These are phyloP conservation scores for Rattus norvegicus DNA, from an alignment of 2,113 vertebrate genomes.

Conservation along the genomic window DNA sequence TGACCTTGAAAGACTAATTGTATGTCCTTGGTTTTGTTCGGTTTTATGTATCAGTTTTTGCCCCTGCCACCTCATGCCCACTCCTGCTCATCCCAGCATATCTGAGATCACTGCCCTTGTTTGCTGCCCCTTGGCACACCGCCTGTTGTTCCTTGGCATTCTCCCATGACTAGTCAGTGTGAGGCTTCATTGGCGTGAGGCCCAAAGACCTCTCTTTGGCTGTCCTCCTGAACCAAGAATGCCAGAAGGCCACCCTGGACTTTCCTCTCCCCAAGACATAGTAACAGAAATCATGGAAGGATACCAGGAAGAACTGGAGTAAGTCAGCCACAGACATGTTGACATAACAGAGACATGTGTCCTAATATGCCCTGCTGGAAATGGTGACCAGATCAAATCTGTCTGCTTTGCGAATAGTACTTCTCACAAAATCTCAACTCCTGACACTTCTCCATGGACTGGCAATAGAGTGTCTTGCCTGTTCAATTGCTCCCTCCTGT, in stretches of 20 bases:
- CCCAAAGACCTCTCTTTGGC: background rate
- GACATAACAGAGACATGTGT: background rate
- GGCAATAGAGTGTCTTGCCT: background rate
- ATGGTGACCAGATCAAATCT: background rate
- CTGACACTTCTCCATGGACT: background rate
- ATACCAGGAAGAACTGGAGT: background rate
- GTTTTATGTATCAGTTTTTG: constrained; percentile 1
- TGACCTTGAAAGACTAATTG: background rate
- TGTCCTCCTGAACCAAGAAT: background rate
- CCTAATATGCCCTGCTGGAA: background rate
- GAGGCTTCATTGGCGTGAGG: background rate
- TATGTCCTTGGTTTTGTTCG: constrained; percentile 22
- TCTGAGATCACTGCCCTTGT: background rate
- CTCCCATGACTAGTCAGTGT: background rate
- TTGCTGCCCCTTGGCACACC: background rate
- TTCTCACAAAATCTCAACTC: background rate
- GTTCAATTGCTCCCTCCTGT: background rate
- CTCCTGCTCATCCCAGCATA: too few relatives aligned
- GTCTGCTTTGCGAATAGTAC: background rate
- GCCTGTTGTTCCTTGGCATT: background rate
- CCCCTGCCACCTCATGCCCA: background rate
- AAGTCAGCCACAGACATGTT: background rate
- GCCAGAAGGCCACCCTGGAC: background rate
- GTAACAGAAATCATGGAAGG: background rate
- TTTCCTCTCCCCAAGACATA: background rate